Base-by-base conservation (phyloP, 2,797 vertebrate species). In the Microtus californicus region DNA sequence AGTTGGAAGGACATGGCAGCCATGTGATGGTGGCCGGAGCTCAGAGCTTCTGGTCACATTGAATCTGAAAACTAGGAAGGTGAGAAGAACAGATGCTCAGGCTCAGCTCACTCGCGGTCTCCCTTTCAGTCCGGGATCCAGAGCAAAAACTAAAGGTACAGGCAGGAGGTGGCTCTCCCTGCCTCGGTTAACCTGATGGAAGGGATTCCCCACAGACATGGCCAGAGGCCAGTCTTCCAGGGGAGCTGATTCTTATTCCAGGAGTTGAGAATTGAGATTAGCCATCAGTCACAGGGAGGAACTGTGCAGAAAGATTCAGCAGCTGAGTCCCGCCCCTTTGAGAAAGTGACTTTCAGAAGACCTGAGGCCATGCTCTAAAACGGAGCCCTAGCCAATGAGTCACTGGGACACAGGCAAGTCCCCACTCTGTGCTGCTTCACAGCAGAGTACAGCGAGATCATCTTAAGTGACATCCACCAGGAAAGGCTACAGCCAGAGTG, bases 381-480 rank as follows among this genome's bases (percentile, higher is more conserved):
- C 73, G 10, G 13, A 45, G 45, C 23, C 40, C 31, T 7, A 27
- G 51, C 31, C 79, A 63, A 45, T 7, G 71, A 82, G 85, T 34
- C 8, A 0, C 80, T 3, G 37, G 31, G 31, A 59, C 6, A 43
- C n/a, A 61, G 31, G 56, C 79, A 80, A 88, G 51, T 9, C 12
- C 48, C n/a, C 9, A 51, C 51, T 13, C 1, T 51, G 48, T 51
- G 48, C 48, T 73, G 43, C 37, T 14, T 12, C 48, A 5, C 0
- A 0, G 56, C 23, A 10, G 19, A 90, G 40, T 34, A 37, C 17
- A 7, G 29, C 1, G 0, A 0, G n/a, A 40, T n/a, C 29, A 0
- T 45, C 37, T 61, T 43, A 17, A 67, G 54, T 54, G 29, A n/a
- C 9, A 45, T 1, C 43, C 67, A 6, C 61, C 2, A 34, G 51